Conservation (phyloP, 92 coral and sea anemone species). For the Blastomussa wellsi region DNA sequence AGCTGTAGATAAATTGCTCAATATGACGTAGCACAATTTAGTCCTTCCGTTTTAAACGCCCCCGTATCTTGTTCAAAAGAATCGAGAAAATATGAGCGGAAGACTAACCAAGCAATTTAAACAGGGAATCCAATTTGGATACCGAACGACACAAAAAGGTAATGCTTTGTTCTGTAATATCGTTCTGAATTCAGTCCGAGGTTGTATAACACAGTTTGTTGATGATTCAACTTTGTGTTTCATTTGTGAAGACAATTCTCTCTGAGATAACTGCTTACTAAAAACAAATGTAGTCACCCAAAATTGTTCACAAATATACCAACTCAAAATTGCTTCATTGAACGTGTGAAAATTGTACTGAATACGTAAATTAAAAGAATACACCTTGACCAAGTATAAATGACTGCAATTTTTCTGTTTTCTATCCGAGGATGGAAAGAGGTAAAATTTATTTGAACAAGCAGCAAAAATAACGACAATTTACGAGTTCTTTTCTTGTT, state of each 20-base stretch:
- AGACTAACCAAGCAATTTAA: not conserved
- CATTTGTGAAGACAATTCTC: not conserved
- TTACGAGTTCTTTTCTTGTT: not conserved
- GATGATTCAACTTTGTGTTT: not conserved
- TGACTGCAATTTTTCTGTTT: not conserved
- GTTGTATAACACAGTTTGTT: too few species aligned
- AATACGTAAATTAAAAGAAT: not conserved
- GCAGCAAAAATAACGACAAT: not conserved
- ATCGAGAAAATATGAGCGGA: not conserved
- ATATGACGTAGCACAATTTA: slow-evolving; percentile 3
- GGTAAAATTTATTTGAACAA: not conserved
- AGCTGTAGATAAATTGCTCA: not conserved
- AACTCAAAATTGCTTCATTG: not conserved
- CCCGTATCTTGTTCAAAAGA: not conserved
- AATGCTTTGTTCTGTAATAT: too few species aligned
- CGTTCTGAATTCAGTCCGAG: too few species aligned
- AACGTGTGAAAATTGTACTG: not conserved
- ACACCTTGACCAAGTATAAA: not conserved
- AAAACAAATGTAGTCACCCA: not conserved
- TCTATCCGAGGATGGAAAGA: not conserved
- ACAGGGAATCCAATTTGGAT: not conserved
- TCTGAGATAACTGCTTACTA: not conserved
- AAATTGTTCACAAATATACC: not conserved
- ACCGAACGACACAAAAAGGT: not conserved
- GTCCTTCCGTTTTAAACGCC: not conserved